Percentiles rank a stretch among this genome's conserved stretches.
These are phyloP conservation scores for Erethizon dorsatum DNA, from an alignment of 2,797 vertebrate genomes.

Conservation along the genomic window DNA sequence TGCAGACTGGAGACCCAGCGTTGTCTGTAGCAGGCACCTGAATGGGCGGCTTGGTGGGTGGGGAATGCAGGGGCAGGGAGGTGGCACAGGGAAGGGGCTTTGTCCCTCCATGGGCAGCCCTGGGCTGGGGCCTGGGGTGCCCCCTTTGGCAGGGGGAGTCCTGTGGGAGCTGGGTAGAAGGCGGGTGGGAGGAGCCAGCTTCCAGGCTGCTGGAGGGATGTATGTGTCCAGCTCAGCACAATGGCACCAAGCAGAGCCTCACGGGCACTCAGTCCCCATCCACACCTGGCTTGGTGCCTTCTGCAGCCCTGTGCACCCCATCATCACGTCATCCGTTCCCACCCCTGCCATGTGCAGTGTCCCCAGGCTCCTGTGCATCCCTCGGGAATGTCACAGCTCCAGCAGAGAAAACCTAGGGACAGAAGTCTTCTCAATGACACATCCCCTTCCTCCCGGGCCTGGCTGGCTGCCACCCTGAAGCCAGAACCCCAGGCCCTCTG, in stretches of 20 bases:
- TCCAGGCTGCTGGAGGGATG: neutral
- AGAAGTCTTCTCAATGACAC: neutral
- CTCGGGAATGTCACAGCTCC: neutral
- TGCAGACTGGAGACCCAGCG: accelerated
- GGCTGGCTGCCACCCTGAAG: accelerated
- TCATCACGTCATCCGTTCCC: accelerated
- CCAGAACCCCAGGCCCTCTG: accelerated
- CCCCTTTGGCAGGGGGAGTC: neutral
- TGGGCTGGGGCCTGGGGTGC: neutral
- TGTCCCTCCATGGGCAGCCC: neutral
- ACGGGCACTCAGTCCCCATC: accelerated
- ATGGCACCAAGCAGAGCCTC: neutral
- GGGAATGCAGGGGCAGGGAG: neutral
- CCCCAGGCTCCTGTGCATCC: neutral
- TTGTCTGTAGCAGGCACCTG: too few species aligned
- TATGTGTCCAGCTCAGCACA: accelerated
- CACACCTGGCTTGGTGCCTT: neutral
- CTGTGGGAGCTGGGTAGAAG: neutral
- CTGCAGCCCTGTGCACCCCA: accelerated
- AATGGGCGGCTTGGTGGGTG: accelerated
- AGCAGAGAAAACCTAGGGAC: neutral
- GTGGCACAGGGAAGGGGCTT: neutral
- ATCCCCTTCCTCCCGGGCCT: accelerated
- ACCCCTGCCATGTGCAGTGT: accelerated
- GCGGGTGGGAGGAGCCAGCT: neutral